Evolutionary conservation across 2,797 vertebrate species (phyloP).

Genomic region (Sebastes glaucus): DNA sequence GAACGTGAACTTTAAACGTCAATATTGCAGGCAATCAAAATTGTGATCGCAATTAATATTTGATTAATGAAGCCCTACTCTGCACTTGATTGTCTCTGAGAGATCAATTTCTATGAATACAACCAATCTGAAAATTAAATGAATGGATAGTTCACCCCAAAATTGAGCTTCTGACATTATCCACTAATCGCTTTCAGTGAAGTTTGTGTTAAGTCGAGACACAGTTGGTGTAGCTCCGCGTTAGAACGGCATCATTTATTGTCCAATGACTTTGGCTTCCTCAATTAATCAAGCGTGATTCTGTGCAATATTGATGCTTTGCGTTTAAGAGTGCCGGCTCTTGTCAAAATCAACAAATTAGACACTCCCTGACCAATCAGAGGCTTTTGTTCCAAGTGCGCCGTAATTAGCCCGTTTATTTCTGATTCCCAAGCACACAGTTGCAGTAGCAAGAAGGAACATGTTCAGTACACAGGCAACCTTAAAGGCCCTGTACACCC

Average conservation of each 20-base stretch:
- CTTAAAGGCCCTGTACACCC: not conserved
- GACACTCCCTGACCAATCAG: slow-evolving; percentile 21
- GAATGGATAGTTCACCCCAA: not conserved
- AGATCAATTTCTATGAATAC: not conserved
- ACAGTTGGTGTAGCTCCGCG: not conserved
- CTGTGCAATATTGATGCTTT: not conserved
- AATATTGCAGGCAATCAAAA: too few species aligned
- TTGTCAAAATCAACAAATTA: slow-evolving; percentile 11
- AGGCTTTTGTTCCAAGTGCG: slow-evolving; percentile 14
- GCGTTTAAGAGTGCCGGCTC: not conserved
- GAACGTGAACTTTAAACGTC: too few species aligned
- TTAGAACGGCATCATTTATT: not conserved
- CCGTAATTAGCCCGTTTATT: not conserved
- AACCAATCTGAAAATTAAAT: not conserved
- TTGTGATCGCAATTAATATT: too few species aligned
- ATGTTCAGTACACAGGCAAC: not conserved
- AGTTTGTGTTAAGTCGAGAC: not conserved
- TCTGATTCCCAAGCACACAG: not conserved
- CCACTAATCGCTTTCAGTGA: not conserved
- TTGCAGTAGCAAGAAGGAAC: not conserved
- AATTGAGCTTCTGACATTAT: not conserved
- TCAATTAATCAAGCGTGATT: slow-evolving; percentile 16
- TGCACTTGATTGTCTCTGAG: not conserved
- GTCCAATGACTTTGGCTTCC: not conserved
- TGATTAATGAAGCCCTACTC: too few species aligned